These are phyloP conservation scores for Notothenia coriiceps DNA, from an alignment of 2,113 vertebrate genomes.

Conservation along the genomic window DNA sequence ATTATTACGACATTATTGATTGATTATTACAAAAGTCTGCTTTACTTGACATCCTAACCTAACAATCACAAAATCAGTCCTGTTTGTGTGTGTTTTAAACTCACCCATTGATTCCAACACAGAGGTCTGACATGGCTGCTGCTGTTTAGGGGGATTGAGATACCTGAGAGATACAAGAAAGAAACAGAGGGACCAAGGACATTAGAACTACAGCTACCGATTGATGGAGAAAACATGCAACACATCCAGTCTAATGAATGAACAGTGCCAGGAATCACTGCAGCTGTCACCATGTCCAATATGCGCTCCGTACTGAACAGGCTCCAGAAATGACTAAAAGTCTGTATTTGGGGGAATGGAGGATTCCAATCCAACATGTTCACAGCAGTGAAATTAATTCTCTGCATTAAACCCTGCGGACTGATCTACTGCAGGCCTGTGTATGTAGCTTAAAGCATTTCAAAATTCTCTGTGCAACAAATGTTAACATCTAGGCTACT, in stretches of 20 bases:
- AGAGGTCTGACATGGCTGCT: slow-evolving; percentile 83
- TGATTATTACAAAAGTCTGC: not conserved
- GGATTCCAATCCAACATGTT: no score
- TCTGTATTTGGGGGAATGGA: no score
- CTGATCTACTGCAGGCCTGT: no score
- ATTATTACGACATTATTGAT: not conserved
- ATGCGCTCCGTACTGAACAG: no score
- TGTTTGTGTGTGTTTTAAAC: slow-evolving; percentile 32
- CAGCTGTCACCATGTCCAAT: no score
- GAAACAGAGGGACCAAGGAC: slow-evolving; percentile 3
- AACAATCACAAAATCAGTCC: not conserved
- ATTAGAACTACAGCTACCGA: not conserved
- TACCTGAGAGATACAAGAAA: slow-evolving; percentile 53
- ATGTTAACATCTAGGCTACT: no score
- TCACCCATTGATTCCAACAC: slow-evolving; percentile 88
- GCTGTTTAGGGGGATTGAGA: slow-evolving; percentile 55
- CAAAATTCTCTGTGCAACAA: no score
- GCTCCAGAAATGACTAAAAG: no score
- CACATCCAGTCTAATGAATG: not conserved
- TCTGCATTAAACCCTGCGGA: no score
- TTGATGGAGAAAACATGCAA: not conserved
- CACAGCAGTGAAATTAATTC: no score
- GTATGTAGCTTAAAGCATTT: no score
- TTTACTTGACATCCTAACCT: not conserved
- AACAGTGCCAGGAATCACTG: not conserved